Conservation (phyloP, 2,888 invertebrate genomes). For the Aradus depressus region DNA sequence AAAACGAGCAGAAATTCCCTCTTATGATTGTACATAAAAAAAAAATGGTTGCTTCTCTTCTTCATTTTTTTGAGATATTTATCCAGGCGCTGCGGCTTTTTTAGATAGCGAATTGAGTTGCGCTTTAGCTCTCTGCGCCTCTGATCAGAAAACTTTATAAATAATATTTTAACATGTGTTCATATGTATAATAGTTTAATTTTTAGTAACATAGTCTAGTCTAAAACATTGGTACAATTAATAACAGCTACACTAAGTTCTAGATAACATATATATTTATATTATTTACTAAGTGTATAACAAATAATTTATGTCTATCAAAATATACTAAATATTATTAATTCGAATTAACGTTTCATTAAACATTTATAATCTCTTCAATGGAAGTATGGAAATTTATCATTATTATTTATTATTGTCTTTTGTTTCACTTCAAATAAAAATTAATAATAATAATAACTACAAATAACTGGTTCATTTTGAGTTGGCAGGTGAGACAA, state of each 20-base stretch:
- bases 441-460: slow-evolving; percentile 2
- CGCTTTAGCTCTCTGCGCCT: no score
- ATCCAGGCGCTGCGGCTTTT: no score
- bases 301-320: background rate
- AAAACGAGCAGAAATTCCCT: no score
- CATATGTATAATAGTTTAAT: slow-evolving; percentile 13
- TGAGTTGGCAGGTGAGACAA: no score
- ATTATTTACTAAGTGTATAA: background rate
- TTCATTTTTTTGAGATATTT: no score
- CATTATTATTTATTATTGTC: slow-evolving; percentile 4
- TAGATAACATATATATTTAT: background rate
- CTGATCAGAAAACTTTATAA: no score
- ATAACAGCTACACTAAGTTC: slow-evolving; percentile 12
- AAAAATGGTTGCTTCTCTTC: no score
- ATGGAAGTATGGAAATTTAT: background rate
- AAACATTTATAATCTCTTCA: slow-evolving; percentile 4
- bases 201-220: slow-evolving; percentile 27
- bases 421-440: slow-evolving; percentile 1
- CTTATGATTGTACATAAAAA: no score
- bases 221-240: slow-evolving; percentile 25
- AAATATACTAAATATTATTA: slow-evolving; percentile 1
- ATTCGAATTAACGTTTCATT: background rate
- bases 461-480: background rate
- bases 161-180: slow-evolving; percentile 17
- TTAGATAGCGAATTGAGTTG: no score